phyloP scores from a whole-genome alignment of 2,888 invertebrate genomes.

The Philereme vetulata region DNA sequence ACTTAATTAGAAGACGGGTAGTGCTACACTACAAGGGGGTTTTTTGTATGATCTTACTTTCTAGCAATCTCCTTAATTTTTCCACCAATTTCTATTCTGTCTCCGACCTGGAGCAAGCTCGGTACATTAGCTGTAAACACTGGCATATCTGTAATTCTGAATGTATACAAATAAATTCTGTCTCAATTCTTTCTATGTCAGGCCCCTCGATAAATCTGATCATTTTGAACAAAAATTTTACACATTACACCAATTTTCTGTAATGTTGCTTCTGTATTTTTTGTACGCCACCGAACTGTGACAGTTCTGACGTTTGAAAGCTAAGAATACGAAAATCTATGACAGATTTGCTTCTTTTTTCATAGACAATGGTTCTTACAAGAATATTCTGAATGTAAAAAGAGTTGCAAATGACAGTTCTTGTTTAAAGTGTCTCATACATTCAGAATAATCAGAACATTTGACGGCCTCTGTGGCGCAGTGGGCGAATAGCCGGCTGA shows the following conservation, averaged over 20 bases:
- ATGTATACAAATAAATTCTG: conserved; percentile 39
- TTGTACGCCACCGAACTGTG: conserved; percentile 5
- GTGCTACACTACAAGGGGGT: too few species aligned
- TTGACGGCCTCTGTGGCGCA: too few species aligned
- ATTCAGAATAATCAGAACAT: too few species aligned
- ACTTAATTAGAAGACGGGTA: too few species aligned
- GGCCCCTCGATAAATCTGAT: conserved; percentile 56
- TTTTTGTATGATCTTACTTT: conserved; percentile 58
- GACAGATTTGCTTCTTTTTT: background rate
- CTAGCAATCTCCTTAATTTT: conserved; percentile 77
- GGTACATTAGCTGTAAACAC: conserved; percentile 78
- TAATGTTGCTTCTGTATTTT: conserved; percentile 24
- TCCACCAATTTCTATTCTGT: conserved; percentile 76
- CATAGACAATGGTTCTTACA: too few species aligned
- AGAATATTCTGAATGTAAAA: too few species aligned
- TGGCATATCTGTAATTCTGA: conserved; percentile 71
- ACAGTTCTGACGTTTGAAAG: conserved; percentile 6
- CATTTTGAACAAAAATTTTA: conserved; percentile 78
- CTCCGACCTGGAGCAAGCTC: conserved; percentile 67
- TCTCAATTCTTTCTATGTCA: conserved; percentile 52
- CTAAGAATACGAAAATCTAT: background rate
- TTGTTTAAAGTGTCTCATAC: too few species aligned
- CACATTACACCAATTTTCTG: conserved; percentile 62
- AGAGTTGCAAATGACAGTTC: too few species aligned
- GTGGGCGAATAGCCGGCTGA: too few species aligned